A percentile compares a stretch with the other conserved stretches of the same genome.
Conservation (phyloP, 1,140 invertebrate species). For the Monochamus saltuarius region DNA sequence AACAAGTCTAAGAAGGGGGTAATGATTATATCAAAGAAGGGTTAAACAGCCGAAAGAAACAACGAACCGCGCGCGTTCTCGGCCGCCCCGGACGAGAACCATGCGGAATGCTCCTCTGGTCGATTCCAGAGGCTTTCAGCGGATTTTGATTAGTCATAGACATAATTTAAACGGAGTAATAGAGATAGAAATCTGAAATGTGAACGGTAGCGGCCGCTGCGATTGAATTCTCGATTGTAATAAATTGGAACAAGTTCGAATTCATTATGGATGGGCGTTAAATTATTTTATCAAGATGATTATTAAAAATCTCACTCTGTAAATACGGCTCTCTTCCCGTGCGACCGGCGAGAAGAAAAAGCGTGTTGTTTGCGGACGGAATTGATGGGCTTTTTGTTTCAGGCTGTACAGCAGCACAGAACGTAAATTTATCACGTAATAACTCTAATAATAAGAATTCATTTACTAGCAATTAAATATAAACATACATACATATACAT, state of each 20-base stretch:
- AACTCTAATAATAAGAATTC: too few relatives aligned
- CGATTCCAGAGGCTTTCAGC: slow-evolving; percentile 41
- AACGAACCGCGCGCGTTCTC: slow-evolving; percentile 21
- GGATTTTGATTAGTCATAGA: slow-evolving; percentile 51
- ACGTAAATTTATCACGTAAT: too few relatives aligned
- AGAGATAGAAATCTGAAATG: slow-evolving; percentile 47
- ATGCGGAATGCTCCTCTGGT: slow-evolving; percentile 11
- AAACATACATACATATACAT: too few relatives aligned
- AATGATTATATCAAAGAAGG: slow-evolving; percentile 54
- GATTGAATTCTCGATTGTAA: slow-evolving; percentile 44
- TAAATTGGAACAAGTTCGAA: slow-evolving; percentile 44
- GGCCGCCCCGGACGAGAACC: background rate
- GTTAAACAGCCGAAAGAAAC: slow-evolving; percentile 48
- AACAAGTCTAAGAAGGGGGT: slow-evolving; percentile 48
- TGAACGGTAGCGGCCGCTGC: slow-evolving; percentile 44
- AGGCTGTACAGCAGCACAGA: background rate
- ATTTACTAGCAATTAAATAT: too few relatives aligned
- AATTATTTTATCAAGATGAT: slow-evolving; percentile 32
- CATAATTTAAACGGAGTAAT: slow-evolving; percentile 49
- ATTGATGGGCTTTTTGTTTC: background rate
- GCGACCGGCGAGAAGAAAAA: background rate
- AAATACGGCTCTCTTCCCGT: background rate
- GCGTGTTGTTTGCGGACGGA: background rate
- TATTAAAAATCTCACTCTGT: slow-evolving; percentile 19
- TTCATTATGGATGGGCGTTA: slow-evolving; percentile 45